These are phyloP conservation scores for Rhopalosiphum maidis DNA, from an alignment of 1,140 invertebrate genomes.

Conservation along the genomic window DNA sequence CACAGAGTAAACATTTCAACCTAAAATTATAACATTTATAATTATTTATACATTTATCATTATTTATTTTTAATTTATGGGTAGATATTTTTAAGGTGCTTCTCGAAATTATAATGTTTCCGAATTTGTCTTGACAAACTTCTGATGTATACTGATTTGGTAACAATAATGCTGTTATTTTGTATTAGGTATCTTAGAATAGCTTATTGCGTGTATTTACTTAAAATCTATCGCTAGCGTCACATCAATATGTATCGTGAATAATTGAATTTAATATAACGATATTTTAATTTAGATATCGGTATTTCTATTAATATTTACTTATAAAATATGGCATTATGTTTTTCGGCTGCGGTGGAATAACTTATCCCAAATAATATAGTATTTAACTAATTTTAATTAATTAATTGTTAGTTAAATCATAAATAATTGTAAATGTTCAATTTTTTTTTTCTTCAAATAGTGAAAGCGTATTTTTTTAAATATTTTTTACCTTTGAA, in stretches of 20 bases:
- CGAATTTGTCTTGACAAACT: not conserved
- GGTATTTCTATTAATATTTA: constrained; percentile 1
- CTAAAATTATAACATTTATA: not conserved
- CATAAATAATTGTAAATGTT: too few relatives aligned
- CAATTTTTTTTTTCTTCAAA: too few relatives aligned
- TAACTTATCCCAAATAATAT: not conserved
- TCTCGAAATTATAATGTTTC: not conserved
- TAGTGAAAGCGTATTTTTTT: too few relatives aligned
- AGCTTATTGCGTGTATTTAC: not conserved
- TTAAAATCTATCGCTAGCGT: not conserved
- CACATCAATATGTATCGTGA: not conserved
- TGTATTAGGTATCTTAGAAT: not conserved
- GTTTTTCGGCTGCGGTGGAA: not conserved
- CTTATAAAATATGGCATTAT: not conserved
- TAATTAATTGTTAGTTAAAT: too few relatives aligned
- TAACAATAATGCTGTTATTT: not conserved
- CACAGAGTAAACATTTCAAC: not conserved
- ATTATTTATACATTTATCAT: too few relatives aligned
- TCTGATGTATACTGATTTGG: not conserved
- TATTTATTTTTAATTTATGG: not conserved
- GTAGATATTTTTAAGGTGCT: not conserved
- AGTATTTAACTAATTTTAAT: too few relatives aligned
- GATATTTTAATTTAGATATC: not conserved
- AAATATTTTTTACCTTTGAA: too few relatives aligned
- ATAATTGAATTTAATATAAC: not conserved